Conservation (phyloP, 2,113 vertebrate genomes). For the Sclerurus mexicanus region DNA sequence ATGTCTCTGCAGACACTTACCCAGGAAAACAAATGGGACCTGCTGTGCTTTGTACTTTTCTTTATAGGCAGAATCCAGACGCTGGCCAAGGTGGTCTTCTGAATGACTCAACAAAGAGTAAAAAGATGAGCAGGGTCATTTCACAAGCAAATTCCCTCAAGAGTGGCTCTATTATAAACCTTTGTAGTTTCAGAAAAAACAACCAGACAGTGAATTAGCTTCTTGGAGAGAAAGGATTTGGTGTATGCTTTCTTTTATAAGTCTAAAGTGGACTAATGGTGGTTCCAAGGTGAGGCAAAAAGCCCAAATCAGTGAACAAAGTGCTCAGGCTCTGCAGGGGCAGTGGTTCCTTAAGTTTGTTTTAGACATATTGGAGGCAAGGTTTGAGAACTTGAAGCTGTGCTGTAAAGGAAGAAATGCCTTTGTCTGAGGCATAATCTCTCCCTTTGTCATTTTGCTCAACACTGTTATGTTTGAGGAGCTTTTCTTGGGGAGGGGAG, state of each 20-base stretch:
- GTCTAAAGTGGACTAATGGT: neutral
- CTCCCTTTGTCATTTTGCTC: neutral
- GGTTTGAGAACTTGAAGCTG: neutral
- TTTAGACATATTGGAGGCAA: neutral
- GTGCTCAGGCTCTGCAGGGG: neutral
- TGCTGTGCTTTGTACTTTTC: neutral
- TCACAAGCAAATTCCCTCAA: neutral
- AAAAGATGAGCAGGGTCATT: neutral
- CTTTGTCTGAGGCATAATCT: neutral
- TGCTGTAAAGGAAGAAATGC: neutral
- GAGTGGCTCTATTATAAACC: neutral
- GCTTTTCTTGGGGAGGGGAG: fast-evolving
- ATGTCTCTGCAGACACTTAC: neutral
- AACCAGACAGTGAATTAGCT: neutral
- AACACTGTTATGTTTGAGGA: neutral
- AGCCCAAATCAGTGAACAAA: neutral
- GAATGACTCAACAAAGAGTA: neutral
- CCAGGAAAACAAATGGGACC: neutral
- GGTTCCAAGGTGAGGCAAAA: neutral
- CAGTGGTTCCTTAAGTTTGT: neutral
- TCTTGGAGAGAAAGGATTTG: neutral
- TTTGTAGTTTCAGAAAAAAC: neutral
- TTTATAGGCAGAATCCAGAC: neutral
- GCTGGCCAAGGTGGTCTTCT: neutral
- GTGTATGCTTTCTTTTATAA: neutral